phyloP scores from a whole-genome alignment of 2,888 invertebrate species.

The Herminia tarsipennalis region DNA sequence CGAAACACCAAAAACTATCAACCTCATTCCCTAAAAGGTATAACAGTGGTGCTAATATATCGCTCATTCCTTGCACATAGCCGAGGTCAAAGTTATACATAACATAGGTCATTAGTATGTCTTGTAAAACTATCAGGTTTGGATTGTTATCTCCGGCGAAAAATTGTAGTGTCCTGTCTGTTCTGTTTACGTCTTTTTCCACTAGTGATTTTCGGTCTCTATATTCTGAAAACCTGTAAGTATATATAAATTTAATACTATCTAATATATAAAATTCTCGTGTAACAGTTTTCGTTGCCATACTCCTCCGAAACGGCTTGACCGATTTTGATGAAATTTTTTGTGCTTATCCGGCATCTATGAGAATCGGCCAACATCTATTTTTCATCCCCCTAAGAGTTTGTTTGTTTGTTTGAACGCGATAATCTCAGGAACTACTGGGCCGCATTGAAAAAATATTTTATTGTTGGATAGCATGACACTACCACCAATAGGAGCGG shows the following conservation, averaged over 20 bases:
- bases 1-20: constrained; percentile 99
- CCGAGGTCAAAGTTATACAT: constrained; percentile 99
- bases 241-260: neutral
- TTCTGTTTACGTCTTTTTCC: constrained; percentile 98
- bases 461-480: too few species aligned
- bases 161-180: constrained; percentile 95
- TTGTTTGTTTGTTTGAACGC: too few species aligned
- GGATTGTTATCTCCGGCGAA: constrained; percentile 97
- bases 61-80: constrained; percentile 99
- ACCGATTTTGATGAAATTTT: too few species aligned
- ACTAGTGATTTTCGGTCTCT: constrained; percentile 96
- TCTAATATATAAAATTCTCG: too few species aligned
- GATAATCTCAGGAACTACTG: too few species aligned
- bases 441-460: too few species aligned
- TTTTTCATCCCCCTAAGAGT: too few species aligned
- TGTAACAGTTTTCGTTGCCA: too few species aligned
- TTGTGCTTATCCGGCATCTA: too few species aligned
- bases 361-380: too few species aligned
- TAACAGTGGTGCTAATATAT: constrained; percentile 96
- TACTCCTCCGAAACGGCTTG: neutral
- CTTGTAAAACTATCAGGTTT: constrained; percentile 93
- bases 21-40: constrained; percentile 96
- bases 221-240: constrained; percentile 91
- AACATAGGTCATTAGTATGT: constrained; percentile 98
- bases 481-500: too few species aligned